Base-by-base conservation (phyloP, 2,113 vertebrate species). In the Gymnocephalus cernua region DNA sequence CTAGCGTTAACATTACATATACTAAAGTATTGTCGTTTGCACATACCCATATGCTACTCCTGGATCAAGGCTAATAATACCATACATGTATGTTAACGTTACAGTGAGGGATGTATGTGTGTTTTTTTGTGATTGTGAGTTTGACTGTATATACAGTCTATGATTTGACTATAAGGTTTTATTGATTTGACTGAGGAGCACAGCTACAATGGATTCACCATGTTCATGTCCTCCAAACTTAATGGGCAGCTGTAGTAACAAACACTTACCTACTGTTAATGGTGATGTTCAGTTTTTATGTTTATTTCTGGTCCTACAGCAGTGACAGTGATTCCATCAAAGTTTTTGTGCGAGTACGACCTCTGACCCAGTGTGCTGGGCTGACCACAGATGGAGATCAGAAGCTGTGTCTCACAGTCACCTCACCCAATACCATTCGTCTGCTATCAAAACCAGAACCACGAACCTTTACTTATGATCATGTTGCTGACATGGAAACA, bases 381-480 rank as follows among this genome's bases (percentile, higher is more conserved):
- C 78, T 95, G 54, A 88, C 67, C 0, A 95, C 94, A 59, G 96
- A 97, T 79, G 96, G 96, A 41, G 96, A 98, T 50, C 96, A 94
- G 41, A 93, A 79, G 71, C 77, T 97, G 27, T 99, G 98, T 83
- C 92, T 99, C 19, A 95, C 96, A 0, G 96, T 97, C 75, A 96
- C 96, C 3, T 97, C 97, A 8, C 88, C 95, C 27, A 97, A 95
- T 0, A 96, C 96, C 58, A 94, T 99, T 64, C 96, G 96, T 41
- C 93, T 99, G 56, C 96, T 96, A 59, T 97, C 97, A 0, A 99
- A 98, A 84, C 98, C 97, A 11, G 97, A 99, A 74, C 97, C 97
- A 4, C 96, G 96, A 68, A 96, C 93, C 47, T 99, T 99, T 89
- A 97, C 95, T 1, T 99, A 98, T 51, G 97, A 99, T 87, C 95